Evolutionary conservation across 2,113 vertebrate species (phyloP), one percentile per base, ranked within the genome.

Genomic region (Platichthys flesus): DNA sequence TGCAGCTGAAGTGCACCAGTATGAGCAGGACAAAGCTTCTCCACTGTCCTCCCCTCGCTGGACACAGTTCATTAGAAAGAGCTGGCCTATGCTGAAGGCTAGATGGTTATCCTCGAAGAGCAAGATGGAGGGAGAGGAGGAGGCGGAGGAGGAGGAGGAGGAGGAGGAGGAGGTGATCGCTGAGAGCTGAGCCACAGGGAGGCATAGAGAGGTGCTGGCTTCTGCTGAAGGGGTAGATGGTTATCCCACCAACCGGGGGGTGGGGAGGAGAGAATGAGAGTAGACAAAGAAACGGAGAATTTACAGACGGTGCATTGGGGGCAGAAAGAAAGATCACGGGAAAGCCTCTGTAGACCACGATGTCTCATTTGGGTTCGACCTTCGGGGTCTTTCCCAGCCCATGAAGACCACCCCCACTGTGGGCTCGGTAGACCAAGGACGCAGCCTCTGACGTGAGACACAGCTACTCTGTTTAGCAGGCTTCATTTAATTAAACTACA

Each of bases 1-100:
- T 70, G 64, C 37, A 81, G 62, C 56, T 81, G 60, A 75, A 85
- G 73, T 65, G n/a, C 35, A 65, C 37, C 45, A n/a, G 56, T 68
- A 65, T 13, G 55, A 61, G 54, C 15, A 18, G 61, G 58, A 91
- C 86, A 89, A 88, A 88, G 85, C 74, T 84, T 71, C 57, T 85
- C 31, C 70, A 75, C 88, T 87, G 86, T 90, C 81, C 67, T 65
- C 73, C 52, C 67, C 52, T 76, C 55, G 67, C 74, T 87, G 71
- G 79, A 88, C 90, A 89, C 57, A 81, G 80, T 89, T 51, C 89
- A 89, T 92, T 89, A 91, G 78, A 90, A 75, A 81, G 80, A 80
- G 76, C 71, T 73, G 79, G 88, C 56, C 73, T 73, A 79, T 81
- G 86, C 84, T 90, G 86, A 92, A 87, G 85, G 78, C 83, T 85